A percentile compares a stretch with the other conserved stretches of the same genome.
Conservation (phyloP, 2,113 vertebrate genomes). For the Bostrychus sinensis region DNA sequence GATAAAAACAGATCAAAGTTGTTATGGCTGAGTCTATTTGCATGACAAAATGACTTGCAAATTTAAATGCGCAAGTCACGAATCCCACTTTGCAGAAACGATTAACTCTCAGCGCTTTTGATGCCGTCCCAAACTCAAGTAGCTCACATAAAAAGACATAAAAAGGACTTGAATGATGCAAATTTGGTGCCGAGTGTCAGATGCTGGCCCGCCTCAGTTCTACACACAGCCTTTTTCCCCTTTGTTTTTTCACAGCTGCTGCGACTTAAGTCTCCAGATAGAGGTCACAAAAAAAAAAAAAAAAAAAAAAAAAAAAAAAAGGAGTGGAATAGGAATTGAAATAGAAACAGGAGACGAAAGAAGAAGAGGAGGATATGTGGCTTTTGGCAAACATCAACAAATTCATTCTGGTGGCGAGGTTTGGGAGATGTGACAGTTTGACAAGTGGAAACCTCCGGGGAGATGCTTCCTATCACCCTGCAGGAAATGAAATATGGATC, state of each 20-base stretch:
- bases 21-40: neutral
- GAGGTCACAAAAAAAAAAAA: conserved; percentile 42
- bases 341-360: conserved; percentile 42
- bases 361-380: conserved; percentile 42
- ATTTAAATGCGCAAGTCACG: conserved; percentile 14
- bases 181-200: conserved; percentile 39
- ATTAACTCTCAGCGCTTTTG: conserved; percentile 22
- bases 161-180: conserved; percentile 51
- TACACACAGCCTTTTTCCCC: neutral
- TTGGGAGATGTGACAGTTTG: conserved; percentile 66
- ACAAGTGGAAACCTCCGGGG: conserved; percentile 66
- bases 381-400: conserved; percentile 69
- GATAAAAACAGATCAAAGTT: neutral
- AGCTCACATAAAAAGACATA: conserved; percentile 25
- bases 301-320: too few relatives aligned
- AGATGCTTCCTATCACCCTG: conserved; percentile 51
- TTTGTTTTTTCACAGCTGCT: conserved; percentile 32
- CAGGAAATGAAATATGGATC: conserved; percentile 74
- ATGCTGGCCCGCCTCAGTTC: conserved; percentile 22
- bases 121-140: conserved; percentile 19
- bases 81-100: conserved; percentile 20
- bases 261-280: conserved; percentile 25
- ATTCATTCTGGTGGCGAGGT: conserved; percentile 59
- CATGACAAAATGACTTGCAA: conserved; percentile 11
- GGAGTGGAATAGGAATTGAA: conserved; percentile 33